phyloP scores from a whole-genome alignment of 2,113 vertebrate genomes.

The Stigmatopora argus region DNA sequence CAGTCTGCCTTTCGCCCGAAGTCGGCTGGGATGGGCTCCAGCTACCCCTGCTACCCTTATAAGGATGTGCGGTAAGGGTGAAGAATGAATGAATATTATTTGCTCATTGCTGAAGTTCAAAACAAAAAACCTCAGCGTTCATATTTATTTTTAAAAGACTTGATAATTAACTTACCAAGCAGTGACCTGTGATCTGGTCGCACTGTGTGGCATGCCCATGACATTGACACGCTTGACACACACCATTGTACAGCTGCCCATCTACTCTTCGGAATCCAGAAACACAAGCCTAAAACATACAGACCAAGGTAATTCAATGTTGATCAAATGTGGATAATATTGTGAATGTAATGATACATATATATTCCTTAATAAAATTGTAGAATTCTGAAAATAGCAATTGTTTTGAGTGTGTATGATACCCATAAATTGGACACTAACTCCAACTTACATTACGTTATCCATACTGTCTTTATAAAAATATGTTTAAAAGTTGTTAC shows the following conservation, averaged over 20 bases:
- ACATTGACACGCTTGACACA: slow-evolving; percentile 57
- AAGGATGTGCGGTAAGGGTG: no score
- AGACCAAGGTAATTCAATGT: not conserved
- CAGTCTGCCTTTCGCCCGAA: no score
- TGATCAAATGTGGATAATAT: slow-evolving; percentile 3
- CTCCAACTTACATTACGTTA: no score
- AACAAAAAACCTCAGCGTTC: not conserved
- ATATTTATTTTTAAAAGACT: not conserved
- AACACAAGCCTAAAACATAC: slow-evolving; percentile 44
- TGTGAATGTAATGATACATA: not conserved
- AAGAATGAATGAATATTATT: not conserved
- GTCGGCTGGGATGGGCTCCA: no score
- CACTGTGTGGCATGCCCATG: slow-evolving; percentile 47
- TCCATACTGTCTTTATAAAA: no score
- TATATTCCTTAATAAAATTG: not conserved
- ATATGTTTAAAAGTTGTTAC: slow-evolving; percentile 29
- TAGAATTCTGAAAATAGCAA: not conserved
- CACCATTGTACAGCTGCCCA: slow-evolving; percentile 45
- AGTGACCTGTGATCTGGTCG: slow-evolving; percentile 55
- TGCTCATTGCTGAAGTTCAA: not conserved
- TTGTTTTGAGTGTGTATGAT: not conserved
- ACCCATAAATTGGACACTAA: not conserved
- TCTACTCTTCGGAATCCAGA: slow-evolving; percentile 54
- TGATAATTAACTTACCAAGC: slow-evolving; percentile 42
- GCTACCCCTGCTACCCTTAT: no score